Percentiles rank a stretch among this genome's conserved stretches.
These are phyloP conservation scores for Drosophila formosana DNA, from an alignment of 2,888 invertebrate genomes.

Conservation along the genomic window DNA sequence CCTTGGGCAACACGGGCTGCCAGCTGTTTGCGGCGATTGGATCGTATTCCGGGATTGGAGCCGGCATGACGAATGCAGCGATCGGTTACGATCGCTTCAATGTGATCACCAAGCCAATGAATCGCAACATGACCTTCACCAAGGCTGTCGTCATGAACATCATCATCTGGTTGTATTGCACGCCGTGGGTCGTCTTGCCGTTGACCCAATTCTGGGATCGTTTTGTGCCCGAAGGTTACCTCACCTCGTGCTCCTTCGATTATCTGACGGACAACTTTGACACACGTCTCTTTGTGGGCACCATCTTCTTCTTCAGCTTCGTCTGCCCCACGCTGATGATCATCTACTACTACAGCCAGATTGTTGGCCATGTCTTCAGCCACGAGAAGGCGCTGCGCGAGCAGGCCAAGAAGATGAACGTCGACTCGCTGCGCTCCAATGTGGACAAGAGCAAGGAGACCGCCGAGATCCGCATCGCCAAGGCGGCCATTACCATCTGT, in stretches of 20 bases:
- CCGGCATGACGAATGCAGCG: slow-evolving; percentile 92
- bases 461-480: slow-evolving; percentile 93
- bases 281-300: slow-evolving; percentile 90
- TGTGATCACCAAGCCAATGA: slow-evolving; percentile 92
- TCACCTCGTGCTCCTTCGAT: slow-evolving; percentile 94
- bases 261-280: slow-evolving; percentile 92
- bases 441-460: slow-evolving; percentile 89
- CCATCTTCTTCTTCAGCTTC: slow-evolving; percentile 92
- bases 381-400: slow-evolving; percentile 93
- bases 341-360: slow-evolving; percentile 93
- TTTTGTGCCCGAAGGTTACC: slow-evolving; percentile 94
- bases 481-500: slow-evolving; percentile 94
- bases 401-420: slow-evolving; percentile 95
- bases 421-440: slow-evolving; percentile 91
- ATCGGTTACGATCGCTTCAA: slow-evolving; percentile 93
- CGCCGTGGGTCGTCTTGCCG: slow-evolving; percentile 93
- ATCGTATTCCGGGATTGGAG: slow-evolving; percentile 91
- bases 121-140: slow-evolving; percentile 91
- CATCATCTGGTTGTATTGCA: slow-evolving; percentile 90
- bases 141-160: slow-evolving; percentile 91
- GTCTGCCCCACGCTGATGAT: slow-evolving; percentile 91
- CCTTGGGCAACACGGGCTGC: slow-evolving; percentile 90
- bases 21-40: slow-evolving; percentile 92
- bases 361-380: slow-evolving; percentile 92
- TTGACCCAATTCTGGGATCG: slow-evolving; percentile 93